Conservation (phyloP, 2,113 vertebrate species). For the Hyperopisus bebe region DNA sequence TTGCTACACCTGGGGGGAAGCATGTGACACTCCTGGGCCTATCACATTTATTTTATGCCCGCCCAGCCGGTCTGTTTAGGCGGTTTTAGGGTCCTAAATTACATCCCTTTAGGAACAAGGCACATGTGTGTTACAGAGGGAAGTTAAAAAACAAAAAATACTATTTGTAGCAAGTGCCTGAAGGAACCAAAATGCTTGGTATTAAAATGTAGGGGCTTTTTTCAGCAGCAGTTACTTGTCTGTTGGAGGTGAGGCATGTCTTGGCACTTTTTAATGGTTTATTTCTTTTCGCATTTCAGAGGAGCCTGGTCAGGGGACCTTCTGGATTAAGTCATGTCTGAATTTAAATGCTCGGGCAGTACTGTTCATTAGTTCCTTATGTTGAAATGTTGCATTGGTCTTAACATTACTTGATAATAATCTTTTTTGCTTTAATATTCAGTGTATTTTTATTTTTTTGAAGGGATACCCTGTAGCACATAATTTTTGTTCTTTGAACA, state of each 20-base stretch:
- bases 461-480: background rate
- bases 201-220: background rate
- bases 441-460: background rate
- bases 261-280: background rate
- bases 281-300: background rate
- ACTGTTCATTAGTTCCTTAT: slow-evolving; percentile 6
- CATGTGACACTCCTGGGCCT: background rate
- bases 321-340: background rate
- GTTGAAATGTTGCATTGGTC: background rate
- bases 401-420: slow-evolving; percentile 2
- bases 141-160: background rate
- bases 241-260: background rate
- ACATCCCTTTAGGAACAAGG: background rate
- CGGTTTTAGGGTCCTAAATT: background rate
- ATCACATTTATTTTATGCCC: background rate
- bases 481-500: background rate
- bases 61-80: background rate
- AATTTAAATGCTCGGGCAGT: background rate
- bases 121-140: background rate
- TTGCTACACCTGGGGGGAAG: background rate
- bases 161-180: slow-evolving; percentile 36
- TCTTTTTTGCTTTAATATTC: background rate
- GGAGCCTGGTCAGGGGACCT: background rate
- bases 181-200: slow-evolving; percentile 8
- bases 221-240: background rate